Evolutionary conservation across 2,113 vertebrate species (phyloP), one percentile per base, ranked within the genome.

Genomic region (Furnarius figulus): DNA sequence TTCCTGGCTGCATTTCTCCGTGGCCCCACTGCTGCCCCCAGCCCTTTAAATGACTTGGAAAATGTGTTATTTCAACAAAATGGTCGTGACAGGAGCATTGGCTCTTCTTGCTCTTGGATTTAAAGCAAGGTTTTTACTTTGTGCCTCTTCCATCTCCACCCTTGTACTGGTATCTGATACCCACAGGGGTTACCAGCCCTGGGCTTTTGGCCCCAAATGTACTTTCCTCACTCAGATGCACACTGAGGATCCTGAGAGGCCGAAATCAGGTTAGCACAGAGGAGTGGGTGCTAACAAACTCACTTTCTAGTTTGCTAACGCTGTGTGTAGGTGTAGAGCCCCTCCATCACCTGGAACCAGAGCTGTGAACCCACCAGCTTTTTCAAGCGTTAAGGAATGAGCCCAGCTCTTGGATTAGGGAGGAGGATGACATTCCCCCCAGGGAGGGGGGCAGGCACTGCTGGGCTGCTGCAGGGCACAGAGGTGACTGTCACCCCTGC

Each of bases 381-480:
- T 55, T 42, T 24, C 58, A 23, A 37, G 20, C 3, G 0, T 20
- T 83, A 65, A 37, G 56, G 49, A 85, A 22, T 0, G 1, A 92
- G 10, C 47, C 35, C 40, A 72, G 4, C 63, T 62, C 76, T 23
- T n/a, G 52, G 55, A 28, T 89, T 42, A 63, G 66, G 68, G 27
- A 39, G 67, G 44, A 53, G 56, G 56, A 35, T 47, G 17, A 71
- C 59, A 42, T 37, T 61, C 4, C 19, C 6, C 17, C 17, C 23
- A 39, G 23, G 23, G 5, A 20, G 13, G 25, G 59, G 39, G 61
- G 39, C 28, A 14, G 74, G 58, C 55, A 17, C 20, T 6, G 12
- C 72, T 37, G 42, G 55, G 83, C 47, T 61, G 71, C 86, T 70
- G 87, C 74, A 75, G 95, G 93, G 75, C 89, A 88, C 63, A 33